Percentiles rank a stretch among this genome's conserved stretches.
Conservation (phyloP, 2,113 vertebrate genomes). For the Laticauda laticaudata region DNA sequence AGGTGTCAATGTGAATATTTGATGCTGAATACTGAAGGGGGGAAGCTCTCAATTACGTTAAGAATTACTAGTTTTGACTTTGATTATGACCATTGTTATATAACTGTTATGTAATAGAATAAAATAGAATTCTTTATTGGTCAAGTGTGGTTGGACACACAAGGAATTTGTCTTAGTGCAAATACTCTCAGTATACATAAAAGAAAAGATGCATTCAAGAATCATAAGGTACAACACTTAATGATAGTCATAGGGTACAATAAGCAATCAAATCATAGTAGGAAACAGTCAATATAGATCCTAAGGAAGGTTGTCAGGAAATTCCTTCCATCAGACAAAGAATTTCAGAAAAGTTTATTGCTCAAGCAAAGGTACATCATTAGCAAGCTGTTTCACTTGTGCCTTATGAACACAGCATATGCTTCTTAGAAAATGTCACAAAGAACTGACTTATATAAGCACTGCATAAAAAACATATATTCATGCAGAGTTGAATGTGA, state of each 20-base stretch:
- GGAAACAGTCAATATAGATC: too few relatives aligned
- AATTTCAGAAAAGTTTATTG: not conserved
- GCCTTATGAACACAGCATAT: not conserved
- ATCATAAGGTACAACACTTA: too few relatives aligned
- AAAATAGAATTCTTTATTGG: too few relatives aligned
- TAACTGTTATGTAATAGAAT: not conserved
- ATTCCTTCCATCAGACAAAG: not conserved
- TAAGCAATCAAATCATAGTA: too few relatives aligned
- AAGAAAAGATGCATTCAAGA: too few relatives aligned
- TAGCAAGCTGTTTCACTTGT: not conserved
- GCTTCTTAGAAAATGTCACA: not conserved
- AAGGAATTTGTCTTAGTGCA: too few relatives aligned
- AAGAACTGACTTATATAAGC: not conserved
- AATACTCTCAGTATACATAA: too few relatives aligned
- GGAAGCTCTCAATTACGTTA: not conserved
- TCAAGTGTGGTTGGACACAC: too few relatives aligned
- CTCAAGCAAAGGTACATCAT: not conserved
- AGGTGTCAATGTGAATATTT: slow-evolving; percentile 15
- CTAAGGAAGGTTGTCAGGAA: not conserved
- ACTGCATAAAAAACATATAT: not conserved
- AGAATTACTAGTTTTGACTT: not conserved
- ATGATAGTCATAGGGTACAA: too few relatives aligned
- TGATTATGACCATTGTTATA: not conserved
- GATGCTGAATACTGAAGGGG: slow-evolving; percentile 3
- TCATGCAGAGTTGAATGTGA: not conserved